Percentiles rank a stretch among this genome's conserved stretches.
Conservation (phyloP, 2,888 invertebrate genomes). For the Apotomis capreana region DNA sequence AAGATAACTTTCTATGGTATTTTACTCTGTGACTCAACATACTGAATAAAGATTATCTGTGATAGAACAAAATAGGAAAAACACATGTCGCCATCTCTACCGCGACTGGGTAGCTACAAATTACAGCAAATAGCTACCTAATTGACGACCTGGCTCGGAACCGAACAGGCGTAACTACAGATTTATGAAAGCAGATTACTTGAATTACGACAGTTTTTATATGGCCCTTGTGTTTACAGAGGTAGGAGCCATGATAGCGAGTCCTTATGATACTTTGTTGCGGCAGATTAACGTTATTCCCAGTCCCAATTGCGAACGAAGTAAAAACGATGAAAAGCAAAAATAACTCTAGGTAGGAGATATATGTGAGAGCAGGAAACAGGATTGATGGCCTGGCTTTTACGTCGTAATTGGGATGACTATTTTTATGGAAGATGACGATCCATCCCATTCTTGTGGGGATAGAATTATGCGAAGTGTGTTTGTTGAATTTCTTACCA, state of each 20-base stretch:
- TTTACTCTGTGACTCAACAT: background rate
- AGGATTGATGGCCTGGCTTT: too few species aligned
- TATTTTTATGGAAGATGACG: too few species aligned
- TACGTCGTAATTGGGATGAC: too few species aligned
- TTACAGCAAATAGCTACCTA: slow-evolving; percentile 38
- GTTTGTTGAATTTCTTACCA: too few species aligned
- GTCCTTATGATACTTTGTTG: slow-evolving; percentile 26
- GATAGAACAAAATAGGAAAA: slow-evolving; percentile 21
- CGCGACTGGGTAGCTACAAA: slow-evolving; percentile 29
- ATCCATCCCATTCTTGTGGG: too few species aligned
- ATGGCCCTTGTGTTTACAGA: slow-evolving; percentile 13
- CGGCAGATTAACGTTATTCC: slow-evolving; percentile 28
- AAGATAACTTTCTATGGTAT: too few species aligned
- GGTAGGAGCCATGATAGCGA: slow-evolving; percentile 5
- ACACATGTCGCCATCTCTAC: slow-evolving; percentile 25
- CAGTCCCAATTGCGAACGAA: slow-evolving; percentile 23
- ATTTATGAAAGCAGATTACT: slow-evolving; percentile 35
- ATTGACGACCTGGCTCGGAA: slow-evolving; percentile 30
- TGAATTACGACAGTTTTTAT: slow-evolving; percentile 21
- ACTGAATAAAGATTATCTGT: slow-evolving; percentile 10
- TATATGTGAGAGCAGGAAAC: too few species aligned
- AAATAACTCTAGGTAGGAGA: slow-evolving; percentile 1
- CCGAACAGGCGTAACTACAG: slow-evolving; percentile 13
- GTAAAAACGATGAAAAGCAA: slow-evolving; percentile 7
- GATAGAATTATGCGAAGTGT: too few species aligned